These are phyloP conservation scores for Talpa occidentalis DNA, from an alignment of 2,113 vertebrate genomes.

Conservation along the genomic window DNA sequence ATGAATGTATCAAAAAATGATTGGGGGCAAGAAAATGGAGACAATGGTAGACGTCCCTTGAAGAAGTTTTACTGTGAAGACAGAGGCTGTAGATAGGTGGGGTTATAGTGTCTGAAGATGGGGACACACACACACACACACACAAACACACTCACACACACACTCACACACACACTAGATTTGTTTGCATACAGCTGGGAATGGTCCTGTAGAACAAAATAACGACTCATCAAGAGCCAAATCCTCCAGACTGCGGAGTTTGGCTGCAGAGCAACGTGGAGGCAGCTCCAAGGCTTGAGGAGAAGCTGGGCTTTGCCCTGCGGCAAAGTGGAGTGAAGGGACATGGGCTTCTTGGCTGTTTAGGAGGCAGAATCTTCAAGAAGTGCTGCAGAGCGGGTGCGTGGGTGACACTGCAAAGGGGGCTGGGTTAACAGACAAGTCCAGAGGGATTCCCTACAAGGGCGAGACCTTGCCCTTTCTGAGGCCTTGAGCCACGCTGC, in stretches of 20 bases:
- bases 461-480: neutral
- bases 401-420: neutral
- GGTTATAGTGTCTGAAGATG: neutral
- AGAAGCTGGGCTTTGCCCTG: neutral
- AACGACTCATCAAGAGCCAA: neutral
- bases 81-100: neutral
- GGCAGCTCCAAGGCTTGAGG: neutral
- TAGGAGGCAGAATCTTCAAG: neutral
- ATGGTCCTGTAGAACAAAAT: neutral
- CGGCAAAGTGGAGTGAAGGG: neutral
- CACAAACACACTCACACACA: too few relatives aligned
- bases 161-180: neutral
- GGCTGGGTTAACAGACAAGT: neutral
- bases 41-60: neutral
- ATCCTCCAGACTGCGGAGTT: neutral
- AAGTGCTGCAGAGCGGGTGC: neutral
- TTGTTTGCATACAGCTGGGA: neutral
- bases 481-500: rapidly evolving
- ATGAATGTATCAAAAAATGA: neutral
- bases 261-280: neutral
- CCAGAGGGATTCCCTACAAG: neutral
- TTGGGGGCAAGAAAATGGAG: neutral
- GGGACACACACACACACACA: too few relatives aligned
- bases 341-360: neutral
- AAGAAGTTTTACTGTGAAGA: neutral